Percentiles rank a stretch among this genome's conserved stretches.
phyloP scores from a whole-genome alignment of 2,888 invertebrate genomes.

The Cataglyphis altisquamis region DNA sequence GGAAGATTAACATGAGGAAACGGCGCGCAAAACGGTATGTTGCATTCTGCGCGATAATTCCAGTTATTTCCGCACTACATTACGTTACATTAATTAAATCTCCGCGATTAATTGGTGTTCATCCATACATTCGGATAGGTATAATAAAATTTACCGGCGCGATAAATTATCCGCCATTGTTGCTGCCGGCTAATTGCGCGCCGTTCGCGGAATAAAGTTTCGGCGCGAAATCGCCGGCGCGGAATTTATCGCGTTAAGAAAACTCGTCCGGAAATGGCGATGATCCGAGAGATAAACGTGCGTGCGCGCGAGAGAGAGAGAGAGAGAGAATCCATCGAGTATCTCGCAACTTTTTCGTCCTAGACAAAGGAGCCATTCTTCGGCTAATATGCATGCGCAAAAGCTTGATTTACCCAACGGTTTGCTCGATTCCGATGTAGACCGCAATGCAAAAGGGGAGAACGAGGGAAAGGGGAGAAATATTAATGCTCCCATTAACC shows the following conservation, averaged over 20 bases:
- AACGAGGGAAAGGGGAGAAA: slow-evolving; percentile 62
- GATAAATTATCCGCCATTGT: slow-evolving; percentile 33
- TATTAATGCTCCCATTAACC: slow-evolving; percentile 81
- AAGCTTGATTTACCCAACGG: neutral
- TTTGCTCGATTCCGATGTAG: neutral
- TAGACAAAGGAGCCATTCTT: neutral
- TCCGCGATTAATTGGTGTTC: slow-evolving; percentile 48
- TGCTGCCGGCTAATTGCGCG: slow-evolving; percentile 34
- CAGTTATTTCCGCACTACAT: slow-evolving; percentile 36
- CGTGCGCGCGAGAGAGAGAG: too few species aligned
- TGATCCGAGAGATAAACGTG: neutral
- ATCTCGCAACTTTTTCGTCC: neutral
- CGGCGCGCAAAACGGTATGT: slow-evolving; percentile 7
- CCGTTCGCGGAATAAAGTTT: slow-evolving; percentile 13
- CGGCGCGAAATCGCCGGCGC: slow-evolving; percentile 9
- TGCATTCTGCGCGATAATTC: slow-evolving; percentile 38
- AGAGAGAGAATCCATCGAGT: neutral
- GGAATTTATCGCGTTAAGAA: slow-evolving; percentile 37
- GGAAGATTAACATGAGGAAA: slow-evolving; percentile 32
- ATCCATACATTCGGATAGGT: slow-evolving; percentile 43
- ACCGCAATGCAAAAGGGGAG: neutral
- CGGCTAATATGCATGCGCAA: neutral
- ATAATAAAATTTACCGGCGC: slow-evolving; percentile 51
- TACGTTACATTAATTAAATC: slow-evolving; percentile 56
- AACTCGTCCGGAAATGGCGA: neutral